These are phyloP conservation scores for Hybognathus amarus DNA, from an alignment of 2,797 vertebrate genomes.

Conservation along the genomic window DNA sequence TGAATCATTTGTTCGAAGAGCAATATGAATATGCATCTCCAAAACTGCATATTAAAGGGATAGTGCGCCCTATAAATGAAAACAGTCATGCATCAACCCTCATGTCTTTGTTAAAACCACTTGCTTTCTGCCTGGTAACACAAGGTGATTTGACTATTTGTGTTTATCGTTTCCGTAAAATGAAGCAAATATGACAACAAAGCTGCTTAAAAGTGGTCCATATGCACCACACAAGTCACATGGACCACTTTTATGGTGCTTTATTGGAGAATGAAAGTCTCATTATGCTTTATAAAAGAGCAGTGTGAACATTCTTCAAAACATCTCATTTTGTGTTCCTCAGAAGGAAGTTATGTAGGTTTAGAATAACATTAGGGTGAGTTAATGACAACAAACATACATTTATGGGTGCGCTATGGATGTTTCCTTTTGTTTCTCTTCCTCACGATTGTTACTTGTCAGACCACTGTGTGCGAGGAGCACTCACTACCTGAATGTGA, in stretches of 20 bases:
- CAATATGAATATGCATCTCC: conserved; percentile 38
- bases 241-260: background rate
- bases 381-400: background rate
- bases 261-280: background rate
- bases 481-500: conserved; percentile 43
- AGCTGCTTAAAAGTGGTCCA: background rate
- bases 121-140: background rate
- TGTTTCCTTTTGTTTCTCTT: conserved; percentile 23
- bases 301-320: background rate
- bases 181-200: background rate
- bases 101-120: background rate
- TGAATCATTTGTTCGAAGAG: conserved; percentile 17
- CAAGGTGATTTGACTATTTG: background rate
- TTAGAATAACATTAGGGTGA: background rate
- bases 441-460: conserved; percentile 25
- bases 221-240: background rate
- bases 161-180: background rate
- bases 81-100: conserved; percentile 1
- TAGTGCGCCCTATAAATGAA: conserved; percentile 14
- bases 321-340: background rate
- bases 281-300: conserved; percentile 4
- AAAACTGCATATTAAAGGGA: conserved; percentile 37
- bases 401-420: background rate
- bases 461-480: conserved; percentile 25
- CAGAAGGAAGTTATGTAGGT: background rate